Evolutionary conservation across 2,113 vertebrate species (phyloP).

Genomic region (Eptesicus fuscus): DNA sequence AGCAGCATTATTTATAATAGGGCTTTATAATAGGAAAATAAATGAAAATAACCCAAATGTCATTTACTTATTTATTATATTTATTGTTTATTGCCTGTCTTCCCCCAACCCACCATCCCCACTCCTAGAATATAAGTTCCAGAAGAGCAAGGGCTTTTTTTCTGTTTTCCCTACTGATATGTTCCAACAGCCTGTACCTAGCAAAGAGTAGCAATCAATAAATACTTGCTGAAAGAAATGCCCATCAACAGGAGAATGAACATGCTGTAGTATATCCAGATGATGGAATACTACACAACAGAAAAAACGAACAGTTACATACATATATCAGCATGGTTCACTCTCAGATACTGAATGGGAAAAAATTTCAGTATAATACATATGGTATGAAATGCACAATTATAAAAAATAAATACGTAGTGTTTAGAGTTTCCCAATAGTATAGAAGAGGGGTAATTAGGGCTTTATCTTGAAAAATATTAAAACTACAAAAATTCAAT

Average conservation of each 20-base stretch:
- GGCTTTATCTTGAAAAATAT: neutral
- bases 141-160: neutral
- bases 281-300: neutral
- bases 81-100: neutral
- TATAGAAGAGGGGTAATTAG: neutral
- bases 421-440: neutral
- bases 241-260: neutral
- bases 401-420: neutral
- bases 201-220: neutral
- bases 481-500: neutral
- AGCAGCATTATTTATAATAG: neutral
- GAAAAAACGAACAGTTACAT: neutral
- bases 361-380: neutral
- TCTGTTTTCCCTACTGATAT: neutral
- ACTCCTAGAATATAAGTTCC: neutral
- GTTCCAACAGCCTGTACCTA: neutral
- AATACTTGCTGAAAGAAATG: neutral
- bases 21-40: too few species aligned
- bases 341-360: neutral
- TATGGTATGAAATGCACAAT: neutral
- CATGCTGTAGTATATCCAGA: neutral
- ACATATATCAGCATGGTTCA: neutral
- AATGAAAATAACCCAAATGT: neutral
- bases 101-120: too few species aligned
- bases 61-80: neutral